Base-by-base conservation (phyloP, 2,888 invertebrate genomes). In the Selenia dentaria region DNA sequence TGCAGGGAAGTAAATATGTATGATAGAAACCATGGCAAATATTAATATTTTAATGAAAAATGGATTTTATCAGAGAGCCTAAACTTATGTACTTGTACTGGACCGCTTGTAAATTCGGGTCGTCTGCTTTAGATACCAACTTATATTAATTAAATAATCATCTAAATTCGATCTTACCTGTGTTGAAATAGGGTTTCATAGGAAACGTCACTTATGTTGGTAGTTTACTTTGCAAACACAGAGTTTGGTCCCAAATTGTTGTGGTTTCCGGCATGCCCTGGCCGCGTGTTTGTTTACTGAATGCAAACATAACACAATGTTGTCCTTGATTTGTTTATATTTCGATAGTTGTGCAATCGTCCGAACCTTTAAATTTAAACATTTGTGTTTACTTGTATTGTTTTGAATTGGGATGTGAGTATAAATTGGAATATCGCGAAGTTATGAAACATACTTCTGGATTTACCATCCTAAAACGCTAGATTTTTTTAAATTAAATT, bases 141-240 rank as follows among this genome's bases (percentile, higher is more conserved):
- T 11, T 22, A 9, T 24, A 31, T 24, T 32, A n/a, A 25, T 36
- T 32, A 14, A 18, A 20, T 16, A 34, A 26, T 32, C 26, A 28
- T 24, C 26, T 6, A 46, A 11, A 36, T 22, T 39, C 27, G 18
- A 27, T 48, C 45, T 29, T 52, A 52, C 6, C 0, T 2, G 5
- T 1, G 8, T 14, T 0, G 14, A 3, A 6, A 34, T 51, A 54
- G 43, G 40, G 47, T 27, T 37, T 40, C 36, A 31, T 33, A 20
- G 37, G 18, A 36, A 36, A 46, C 18, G 13, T 48, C 51, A 29
- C 58, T 24, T 27, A 35, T 14, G 36, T 36, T 73, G 57, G 75
- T 64, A 70, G 71, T 77, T 78, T 74, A 77, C 71, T 76, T 68
- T 77, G 79, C 72, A 77, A 82, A 83, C 76, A 81, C 70, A 61